Percentiles rank a stretch among this genome's conserved stretches.
These are phyloP conservation scores for Nyctibius bracteatus DNA, from an alignment of 2,113 vertebrate species.

Conservation along the genomic window DNA sequence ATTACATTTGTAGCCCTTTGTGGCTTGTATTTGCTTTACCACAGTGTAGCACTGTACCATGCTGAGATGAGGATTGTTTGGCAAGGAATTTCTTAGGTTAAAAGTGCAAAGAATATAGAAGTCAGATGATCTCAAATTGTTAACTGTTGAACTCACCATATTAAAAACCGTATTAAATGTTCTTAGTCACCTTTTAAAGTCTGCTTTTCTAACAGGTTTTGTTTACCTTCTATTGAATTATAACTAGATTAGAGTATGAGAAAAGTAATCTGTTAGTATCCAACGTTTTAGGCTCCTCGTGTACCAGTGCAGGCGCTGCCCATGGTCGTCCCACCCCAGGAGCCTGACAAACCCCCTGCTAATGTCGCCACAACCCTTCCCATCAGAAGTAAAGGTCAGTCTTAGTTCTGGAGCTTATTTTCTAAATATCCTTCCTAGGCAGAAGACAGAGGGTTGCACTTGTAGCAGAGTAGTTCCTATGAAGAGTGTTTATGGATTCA, in stretches of 20 bases:
- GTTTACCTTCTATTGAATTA: constrained; percentile 6
- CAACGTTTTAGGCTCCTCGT: constrained; percentile 87
- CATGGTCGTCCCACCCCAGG: constrained; percentile 98
- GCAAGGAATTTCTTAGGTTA: background rate
- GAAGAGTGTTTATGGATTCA: constrained; percentile 1
- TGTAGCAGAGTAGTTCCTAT: background rate
- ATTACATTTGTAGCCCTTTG: background rate
- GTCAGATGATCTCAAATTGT: background rate
- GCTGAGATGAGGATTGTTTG: background rate
- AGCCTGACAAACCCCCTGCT: constrained; percentile 96
- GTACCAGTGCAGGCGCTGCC: constrained; percentile 99
- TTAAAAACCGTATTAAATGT: accelerated
- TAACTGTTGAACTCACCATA: background rate
- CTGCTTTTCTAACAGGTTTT: constrained; percentile 6
- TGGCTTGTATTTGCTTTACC: background rate
- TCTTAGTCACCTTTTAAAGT: background rate
- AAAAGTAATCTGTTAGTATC: constrained; percentile 48
- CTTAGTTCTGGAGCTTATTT: constrained; percentile 37
- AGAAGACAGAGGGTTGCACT: constrained; percentile 20
- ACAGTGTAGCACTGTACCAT: background rate
- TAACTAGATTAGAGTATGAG: constrained; percentile 8
- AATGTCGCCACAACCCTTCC: constrained; percentile 90
- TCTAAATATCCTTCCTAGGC: constrained; percentile 33
- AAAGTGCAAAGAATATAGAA: background rate
- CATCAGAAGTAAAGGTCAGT: constrained; percentile 94